These are phyloP conservation scores for Tetragnatha versicolor DNA, from an alignment of 1,140 invertebrate species.

Conservation along the genomic window DNA sequence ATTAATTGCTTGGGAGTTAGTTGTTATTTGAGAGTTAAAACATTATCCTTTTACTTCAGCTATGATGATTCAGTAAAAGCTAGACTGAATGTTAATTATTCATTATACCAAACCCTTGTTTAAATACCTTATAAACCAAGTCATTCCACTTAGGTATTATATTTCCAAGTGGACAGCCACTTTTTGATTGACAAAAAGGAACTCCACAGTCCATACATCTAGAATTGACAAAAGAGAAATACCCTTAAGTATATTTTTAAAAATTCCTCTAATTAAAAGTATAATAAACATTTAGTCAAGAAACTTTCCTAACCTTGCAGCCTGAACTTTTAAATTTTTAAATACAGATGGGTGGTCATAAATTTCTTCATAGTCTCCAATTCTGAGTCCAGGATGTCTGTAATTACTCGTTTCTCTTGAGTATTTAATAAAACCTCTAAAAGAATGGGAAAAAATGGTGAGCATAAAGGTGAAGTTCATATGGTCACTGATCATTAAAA, in stretches of 20 bases:
- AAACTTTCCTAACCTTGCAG: slow-evolving; percentile 62
- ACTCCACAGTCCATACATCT: slow-evolving; percentile 99
- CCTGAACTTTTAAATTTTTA: slow-evolving; percentile 87
- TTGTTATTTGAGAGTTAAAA: too few species aligned
- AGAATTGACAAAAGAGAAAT: background rate
- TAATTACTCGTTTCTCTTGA: slow-evolving; percentile 85
- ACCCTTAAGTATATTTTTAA: background rate
- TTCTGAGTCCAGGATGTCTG: slow-evolving; percentile 80
- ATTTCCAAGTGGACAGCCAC: slow-evolving; percentile 97
- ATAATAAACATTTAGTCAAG: background rate
- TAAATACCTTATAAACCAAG: slow-evolving; percentile 72
- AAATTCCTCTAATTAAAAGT: background rate
- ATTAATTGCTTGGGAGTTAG: too few species aligned
- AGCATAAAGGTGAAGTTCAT: background rate
- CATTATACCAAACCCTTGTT: too few species aligned
- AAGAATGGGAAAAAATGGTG: too few species aligned
- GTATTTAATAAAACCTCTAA: slow-evolving; percentile 95
- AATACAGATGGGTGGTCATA: slow-evolving; percentile 87
- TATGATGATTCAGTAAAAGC: too few species aligned
- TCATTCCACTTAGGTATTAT: slow-evolving; percentile 99
- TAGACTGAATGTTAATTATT: too few species aligned
- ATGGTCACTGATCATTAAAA: background rate
- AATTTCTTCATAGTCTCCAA: slow-evolving; percentile 97
- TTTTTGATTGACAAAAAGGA: slow-evolving; percentile 96
- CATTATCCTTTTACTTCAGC: too few species aligned